Evolutionary conservation across 2,888 invertebrate species (phyloP).

Genomic region (Resseliella maxima): DNA sequence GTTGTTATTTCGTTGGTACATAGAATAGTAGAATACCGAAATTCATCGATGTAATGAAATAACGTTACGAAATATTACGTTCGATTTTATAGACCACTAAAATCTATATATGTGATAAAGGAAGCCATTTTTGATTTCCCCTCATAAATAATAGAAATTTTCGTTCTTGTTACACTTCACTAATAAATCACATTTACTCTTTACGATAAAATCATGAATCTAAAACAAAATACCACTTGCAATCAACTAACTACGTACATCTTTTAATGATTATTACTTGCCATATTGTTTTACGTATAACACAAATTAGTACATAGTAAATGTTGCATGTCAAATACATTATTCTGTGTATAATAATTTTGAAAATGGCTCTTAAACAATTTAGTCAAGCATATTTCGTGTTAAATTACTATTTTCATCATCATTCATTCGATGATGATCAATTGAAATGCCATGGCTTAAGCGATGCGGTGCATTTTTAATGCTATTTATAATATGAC

Average conservation of each 20-base stretch:
- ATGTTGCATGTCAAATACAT: not conserved
- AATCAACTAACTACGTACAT: not conserved
- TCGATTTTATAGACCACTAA: not conserved
- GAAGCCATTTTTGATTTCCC: not conserved
- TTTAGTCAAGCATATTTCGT: conserved; percentile 62
- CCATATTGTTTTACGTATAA: not conserved
- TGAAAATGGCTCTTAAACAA: not conserved
- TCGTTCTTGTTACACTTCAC: not conserved
- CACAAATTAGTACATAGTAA: not conserved
- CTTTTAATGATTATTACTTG: not conserved
- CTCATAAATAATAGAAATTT: not conserved
- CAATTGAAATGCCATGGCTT: conserved; percentile 59
- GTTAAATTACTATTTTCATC: conserved; percentile 66
- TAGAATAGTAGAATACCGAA: not conserved
- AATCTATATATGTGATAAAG: not conserved
- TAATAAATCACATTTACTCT: not conserved
- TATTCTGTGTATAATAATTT: not conserved
- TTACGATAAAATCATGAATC: conserved; percentile 17
- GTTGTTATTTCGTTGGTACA: too few species aligned
- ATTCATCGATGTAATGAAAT: not conserved
- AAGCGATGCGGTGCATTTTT: conserved; percentile 63
- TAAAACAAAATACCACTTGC: conserved; percentile 9
- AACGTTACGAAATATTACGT: not conserved
- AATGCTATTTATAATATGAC: conserved; percentile 64
- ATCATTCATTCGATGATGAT: conserved; percentile 57